Evolutionary conservation across 2,888 invertebrate species (phyloP).

Genomic region (Acleris holmiana): DNA sequence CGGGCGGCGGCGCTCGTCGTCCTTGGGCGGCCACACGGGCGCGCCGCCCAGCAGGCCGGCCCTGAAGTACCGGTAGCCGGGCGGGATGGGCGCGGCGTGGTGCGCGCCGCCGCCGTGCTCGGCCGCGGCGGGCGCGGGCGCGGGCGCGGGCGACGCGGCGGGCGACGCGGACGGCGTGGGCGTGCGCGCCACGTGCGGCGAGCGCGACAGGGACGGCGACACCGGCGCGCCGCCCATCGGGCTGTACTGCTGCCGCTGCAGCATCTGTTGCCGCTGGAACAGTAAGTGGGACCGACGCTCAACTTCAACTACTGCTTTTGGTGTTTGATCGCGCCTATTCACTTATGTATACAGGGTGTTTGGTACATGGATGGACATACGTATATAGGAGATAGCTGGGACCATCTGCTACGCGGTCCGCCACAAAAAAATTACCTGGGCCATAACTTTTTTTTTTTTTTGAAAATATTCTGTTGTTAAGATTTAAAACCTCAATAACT

Average conservation of each 20-base stretch:
- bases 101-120: conserved; percentile 72
- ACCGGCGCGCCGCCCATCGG: conserved; percentile 82
- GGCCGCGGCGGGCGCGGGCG: conserved; percentile 48
- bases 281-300: conserved; percentile 4
- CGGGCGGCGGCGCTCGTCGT: conserved; percentile 65
- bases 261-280: conserved; percentile 74
- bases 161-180: conserved; percentile 72
- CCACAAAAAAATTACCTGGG: too few relatives aligned
- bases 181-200: conserved; percentile 82
- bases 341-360: too few relatives aligned
- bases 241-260: conserved; percentile 79
- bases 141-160: conserved; percentile 73
- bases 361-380: too few relatives aligned
- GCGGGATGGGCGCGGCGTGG: conserved; percentile 83
- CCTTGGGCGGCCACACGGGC: conserved; percentile 85
- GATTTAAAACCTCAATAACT: too few relatives aligned
- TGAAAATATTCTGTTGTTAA: too few relatives aligned
- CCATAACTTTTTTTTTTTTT: too few relatives aligned
- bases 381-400: too few relatives aligned
- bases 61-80: conserved; percentile 85
- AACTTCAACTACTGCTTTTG: too few relatives aligned
- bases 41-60: conserved; percentile 87
- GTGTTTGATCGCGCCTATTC: too few relatives aligned
- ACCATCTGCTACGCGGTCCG: too few relatives aligned
- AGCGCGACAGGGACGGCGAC: conserved; percentile 83